phyloP scores from a whole-genome alignment of 2,113 vertebrate species.

The Bos indicus region DNA sequence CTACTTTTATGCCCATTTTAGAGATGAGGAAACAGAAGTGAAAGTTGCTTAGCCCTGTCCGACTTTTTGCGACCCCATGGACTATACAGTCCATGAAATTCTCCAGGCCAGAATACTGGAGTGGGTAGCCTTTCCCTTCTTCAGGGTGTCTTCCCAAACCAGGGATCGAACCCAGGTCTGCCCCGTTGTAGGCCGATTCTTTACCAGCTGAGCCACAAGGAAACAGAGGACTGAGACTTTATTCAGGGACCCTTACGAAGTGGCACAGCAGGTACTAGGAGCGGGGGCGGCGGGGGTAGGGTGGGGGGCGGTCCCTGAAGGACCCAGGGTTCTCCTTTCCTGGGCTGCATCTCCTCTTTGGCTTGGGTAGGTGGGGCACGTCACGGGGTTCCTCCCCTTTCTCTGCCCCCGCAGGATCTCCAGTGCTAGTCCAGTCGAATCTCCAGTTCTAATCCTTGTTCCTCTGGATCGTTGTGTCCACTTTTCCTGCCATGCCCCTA shows the following conservation, averaged over 20 bases:
- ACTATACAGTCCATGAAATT: neutral
- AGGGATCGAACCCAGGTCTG: neutral
- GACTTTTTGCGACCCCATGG: neutral
- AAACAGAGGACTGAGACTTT: neutral
- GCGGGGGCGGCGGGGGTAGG: no score
- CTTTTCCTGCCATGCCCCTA: no score
- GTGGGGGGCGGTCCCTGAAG: neutral
- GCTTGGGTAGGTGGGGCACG: neutral
- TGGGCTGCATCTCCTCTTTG: neutral
- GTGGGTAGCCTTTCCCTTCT: neutral
- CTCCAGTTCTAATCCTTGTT: neutral
- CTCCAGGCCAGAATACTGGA: neutral
- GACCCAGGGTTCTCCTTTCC: neutral
- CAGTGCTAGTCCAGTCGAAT: accelerated
- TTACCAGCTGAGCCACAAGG: neutral
- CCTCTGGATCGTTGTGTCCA: no score
- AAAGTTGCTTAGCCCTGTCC: neutral
- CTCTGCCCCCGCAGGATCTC: accelerated
- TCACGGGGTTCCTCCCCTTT: neutral
- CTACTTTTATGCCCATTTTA: neutral
- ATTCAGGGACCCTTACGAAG: neutral
- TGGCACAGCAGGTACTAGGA: no score
- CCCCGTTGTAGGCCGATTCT: neutral
- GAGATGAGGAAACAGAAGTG: neutral
- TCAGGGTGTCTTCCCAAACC: neutral